Evolutionary conservation across 1,140 invertebrate species (phyloP).

Genomic region (Xylocopa sonorina): DNA sequence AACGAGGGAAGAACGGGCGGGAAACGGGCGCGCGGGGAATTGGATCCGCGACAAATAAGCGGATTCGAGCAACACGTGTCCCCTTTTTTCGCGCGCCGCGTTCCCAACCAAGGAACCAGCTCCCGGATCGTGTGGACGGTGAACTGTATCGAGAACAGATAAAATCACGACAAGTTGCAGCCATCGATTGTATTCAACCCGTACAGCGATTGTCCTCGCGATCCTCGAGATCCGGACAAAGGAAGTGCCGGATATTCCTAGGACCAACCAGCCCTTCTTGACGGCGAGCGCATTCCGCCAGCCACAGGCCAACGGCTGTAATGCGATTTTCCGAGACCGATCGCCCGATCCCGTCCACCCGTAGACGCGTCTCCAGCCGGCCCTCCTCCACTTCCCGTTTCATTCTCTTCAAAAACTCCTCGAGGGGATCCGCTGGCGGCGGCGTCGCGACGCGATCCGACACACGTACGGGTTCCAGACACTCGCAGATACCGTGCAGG

Average conservation of each 20-base stretch:
- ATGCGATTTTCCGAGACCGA: constrained; percentile 68
- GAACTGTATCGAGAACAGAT: not conserved
- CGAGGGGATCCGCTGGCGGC: constrained; percentile 53
- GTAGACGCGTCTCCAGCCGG: constrained; percentile 42
- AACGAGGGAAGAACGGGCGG: not conserved
- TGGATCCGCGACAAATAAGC: not conserved
- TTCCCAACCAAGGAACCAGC: not conserved
- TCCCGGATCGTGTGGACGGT: too few species aligned
- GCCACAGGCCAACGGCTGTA: constrained; percentile 70
- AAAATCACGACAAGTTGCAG: not conserved
- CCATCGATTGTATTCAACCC: not conserved
- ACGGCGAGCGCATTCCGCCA: constrained; percentile 73
- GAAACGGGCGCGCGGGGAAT: too few species aligned
- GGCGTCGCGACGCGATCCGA: constrained; percentile 7
- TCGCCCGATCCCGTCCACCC: constrained; percentile 74
- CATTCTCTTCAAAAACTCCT: constrained; percentile 72
- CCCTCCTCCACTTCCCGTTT: constrained; percentile 55
- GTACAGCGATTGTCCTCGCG: not conserved
- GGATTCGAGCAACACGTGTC: constrained; percentile 26
- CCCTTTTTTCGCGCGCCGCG: not conserved
- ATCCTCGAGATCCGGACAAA: constrained; percentile 73
- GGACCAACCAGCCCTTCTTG: constrained; percentile 76
- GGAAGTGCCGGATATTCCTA: constrained; percentile 75
- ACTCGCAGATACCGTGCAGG: constrained; percentile 39
- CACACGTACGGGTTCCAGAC: constrained; percentile 53